Conservation (phyloP, 2,888 invertebrate species). For the Aporophyla nigra region DNA sequence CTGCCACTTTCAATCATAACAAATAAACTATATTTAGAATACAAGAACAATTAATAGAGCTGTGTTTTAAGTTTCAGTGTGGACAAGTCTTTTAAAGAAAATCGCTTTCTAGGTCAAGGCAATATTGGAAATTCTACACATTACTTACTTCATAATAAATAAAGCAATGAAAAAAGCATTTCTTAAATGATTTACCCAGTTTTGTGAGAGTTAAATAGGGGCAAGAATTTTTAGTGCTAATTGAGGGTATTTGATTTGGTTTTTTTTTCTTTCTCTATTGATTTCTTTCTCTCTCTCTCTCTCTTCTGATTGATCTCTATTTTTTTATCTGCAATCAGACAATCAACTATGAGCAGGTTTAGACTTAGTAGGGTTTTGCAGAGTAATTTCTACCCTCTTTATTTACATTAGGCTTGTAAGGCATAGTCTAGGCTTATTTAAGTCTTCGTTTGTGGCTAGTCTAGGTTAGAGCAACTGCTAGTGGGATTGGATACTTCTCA, state of each 20-base stretch:
- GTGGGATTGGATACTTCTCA: too few relatives aligned
- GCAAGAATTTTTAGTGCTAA: conserved; percentile 8
- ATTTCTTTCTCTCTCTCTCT: not conserved
- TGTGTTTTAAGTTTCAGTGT: conserved; percentile 22
- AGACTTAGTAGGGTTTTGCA: not conserved
- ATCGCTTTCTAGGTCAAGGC: conserved; percentile 58
- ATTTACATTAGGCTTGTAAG: not conserved
- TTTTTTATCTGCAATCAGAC: too few relatives aligned
- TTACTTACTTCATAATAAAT: conserved; percentile 14
- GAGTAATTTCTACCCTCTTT: not conserved
- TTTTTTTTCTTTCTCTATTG: too few relatives aligned
- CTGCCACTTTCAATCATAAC: not conserved
- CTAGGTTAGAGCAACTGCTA: too few relatives aligned
- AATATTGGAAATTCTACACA: conserved; percentile 39
- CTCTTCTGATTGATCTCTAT: too few relatives aligned
- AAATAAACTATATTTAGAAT: conserved; percentile 23
- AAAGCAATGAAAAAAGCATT: conserved; percentile 21
- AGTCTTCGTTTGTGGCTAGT: too few relatives aligned
- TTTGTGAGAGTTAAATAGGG: not conserved
- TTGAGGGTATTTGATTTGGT: not conserved
- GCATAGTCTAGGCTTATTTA: too few relatives aligned
- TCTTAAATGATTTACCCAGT: conserved; percentile 18
- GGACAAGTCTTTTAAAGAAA: conserved; percentile 27
- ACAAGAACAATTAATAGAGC: not conserved
- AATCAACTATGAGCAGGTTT: not conserved